Percentiles rank a stretch among this genome's conserved stretches.
Evolutionary conservation across 2,113 vertebrate species (phyloP).

Genomic region (Clarias batrachus): DNA sequence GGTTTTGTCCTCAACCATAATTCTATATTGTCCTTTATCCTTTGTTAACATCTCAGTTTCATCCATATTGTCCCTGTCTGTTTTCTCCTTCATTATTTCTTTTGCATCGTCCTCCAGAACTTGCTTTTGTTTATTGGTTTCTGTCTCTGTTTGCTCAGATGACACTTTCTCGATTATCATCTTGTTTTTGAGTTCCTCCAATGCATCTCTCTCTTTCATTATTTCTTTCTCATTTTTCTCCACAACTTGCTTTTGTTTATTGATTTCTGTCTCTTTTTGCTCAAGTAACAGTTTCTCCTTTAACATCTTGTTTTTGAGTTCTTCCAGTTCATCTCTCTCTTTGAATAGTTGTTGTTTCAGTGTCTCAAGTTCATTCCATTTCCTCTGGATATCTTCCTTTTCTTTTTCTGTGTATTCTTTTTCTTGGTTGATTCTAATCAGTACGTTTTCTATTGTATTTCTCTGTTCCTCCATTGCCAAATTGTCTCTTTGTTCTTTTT

Average conservation of each 20-base stretch:
- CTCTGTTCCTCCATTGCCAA: constrained; percentile 21
- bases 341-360: not conserved
- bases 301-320: not conserved
- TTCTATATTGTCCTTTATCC: not conserved
- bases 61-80: not conserved
- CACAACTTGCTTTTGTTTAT: not conserved
- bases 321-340: constrained; percentile 3
- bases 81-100: not conserved
- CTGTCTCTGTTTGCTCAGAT: not conserved
- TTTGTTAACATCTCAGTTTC: not conserved
- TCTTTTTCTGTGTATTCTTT: not conserved
- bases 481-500: not conserved
- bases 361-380: not conserved
- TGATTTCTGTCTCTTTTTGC: not conserved
- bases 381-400: not conserved
- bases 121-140: not conserved
- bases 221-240: not conserved
- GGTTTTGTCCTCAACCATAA: no score
- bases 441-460: not conserved
- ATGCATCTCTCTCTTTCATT: not conserved
- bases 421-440: not conserved
- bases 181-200: not conserved
- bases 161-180: no score
- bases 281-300: no score
- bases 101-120: not conserved